Percentiles rank a stretch among this genome's conserved stretches.
Conservation (phyloP, 2,797 vertebrate species). For the Chrosomus eos region DNA sequence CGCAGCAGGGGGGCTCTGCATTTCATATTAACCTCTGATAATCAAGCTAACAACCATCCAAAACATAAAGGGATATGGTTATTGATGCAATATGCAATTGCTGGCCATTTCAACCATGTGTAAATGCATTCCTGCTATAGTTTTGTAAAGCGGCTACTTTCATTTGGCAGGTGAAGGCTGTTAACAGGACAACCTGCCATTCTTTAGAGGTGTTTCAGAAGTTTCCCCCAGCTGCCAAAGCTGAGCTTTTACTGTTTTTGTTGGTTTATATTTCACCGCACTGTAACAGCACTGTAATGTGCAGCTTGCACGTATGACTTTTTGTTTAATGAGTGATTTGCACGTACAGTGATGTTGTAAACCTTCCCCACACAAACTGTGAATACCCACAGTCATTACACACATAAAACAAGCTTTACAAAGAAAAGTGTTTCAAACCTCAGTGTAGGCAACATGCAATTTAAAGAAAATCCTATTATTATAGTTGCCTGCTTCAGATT, state of each 20-base stretch:
- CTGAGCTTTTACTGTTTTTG: conserved; percentile 69
- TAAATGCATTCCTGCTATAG: conserved; percentile 16
- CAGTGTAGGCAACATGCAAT: conserved; percentile 21
- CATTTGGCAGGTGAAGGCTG: conserved; percentile 10
- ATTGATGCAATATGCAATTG: conserved; percentile 32
- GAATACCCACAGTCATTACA: conserved; percentile 36
- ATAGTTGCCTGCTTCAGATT: neutral
- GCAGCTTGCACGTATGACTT: conserved; percentile 26
- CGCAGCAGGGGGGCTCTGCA: conserved; percentile 7
- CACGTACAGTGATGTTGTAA: conserved; percentile 42
- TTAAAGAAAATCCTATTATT: neutral
- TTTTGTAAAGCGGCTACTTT: conserved; percentile 16
- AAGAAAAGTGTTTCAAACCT: conserved; percentile 33
- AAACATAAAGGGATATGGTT: conserved; percentile 7
- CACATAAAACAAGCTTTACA: conserved; percentile 16
- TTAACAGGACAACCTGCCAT: conserved; percentile 2
- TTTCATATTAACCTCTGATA: conserved; percentile 16
- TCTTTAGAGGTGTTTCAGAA: conserved; percentile 62
- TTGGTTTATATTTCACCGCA: conserved; percentile 60
- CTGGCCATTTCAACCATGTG: neutral
- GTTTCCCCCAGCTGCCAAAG: conserved; percentile 65
- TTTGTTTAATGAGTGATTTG: conserved; percentile 35
- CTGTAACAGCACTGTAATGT: conserved; percentile 29
- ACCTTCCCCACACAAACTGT: conserved; percentile 35
- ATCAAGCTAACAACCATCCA: conserved; percentile 2